Percentiles rank a stretch among this genome's conserved stretches.
Conservation (phyloP, 64 coral and sea anemone species). For the Montipora capricornis region DNA sequence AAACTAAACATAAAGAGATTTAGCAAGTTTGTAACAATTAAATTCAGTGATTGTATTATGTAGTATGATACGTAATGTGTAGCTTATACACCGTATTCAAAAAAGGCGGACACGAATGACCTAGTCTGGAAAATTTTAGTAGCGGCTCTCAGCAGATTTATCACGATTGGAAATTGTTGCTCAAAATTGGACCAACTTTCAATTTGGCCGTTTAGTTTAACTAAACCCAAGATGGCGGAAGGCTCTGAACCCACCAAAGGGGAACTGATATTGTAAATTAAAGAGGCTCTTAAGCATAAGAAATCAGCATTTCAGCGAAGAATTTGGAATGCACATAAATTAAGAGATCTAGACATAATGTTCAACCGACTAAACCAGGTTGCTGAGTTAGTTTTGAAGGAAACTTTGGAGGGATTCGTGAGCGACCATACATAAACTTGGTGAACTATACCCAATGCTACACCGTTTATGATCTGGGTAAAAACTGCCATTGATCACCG, state of each 20-base stretch:
- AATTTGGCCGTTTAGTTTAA: not conserved
- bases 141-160: not conserved
- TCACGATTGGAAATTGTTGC: conserved; percentile 1
- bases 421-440: conserved; percentile 26
- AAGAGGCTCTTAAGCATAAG: not conserved
- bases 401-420: conserved; percentile 44
- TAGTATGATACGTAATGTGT: too few species aligned
- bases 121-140: too few species aligned
- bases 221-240: conserved; percentile 15
- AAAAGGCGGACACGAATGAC: too few species aligned
- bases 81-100: too few species aligned
- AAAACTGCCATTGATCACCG: conserved; percentile 39
- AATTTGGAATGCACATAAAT: conserved; percentile 26
- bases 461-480: conserved; percentile 1
- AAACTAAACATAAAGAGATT: too few species aligned
- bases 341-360: conserved; percentile 39
- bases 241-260: not conserved
- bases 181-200: conserved; percentile 14
- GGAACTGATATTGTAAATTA: not conserved
- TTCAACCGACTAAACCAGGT: conserved; percentile 42
- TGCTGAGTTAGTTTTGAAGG: conserved; percentile 39
- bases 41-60: too few species aligned
- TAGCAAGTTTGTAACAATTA: too few species aligned
- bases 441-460: conserved; percentile 33
- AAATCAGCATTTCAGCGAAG: conserved; percentile 19